phyloP scores from a whole-genome alignment of 1,140 invertebrate genomes.

The Archivesica marissinica region DNA sequence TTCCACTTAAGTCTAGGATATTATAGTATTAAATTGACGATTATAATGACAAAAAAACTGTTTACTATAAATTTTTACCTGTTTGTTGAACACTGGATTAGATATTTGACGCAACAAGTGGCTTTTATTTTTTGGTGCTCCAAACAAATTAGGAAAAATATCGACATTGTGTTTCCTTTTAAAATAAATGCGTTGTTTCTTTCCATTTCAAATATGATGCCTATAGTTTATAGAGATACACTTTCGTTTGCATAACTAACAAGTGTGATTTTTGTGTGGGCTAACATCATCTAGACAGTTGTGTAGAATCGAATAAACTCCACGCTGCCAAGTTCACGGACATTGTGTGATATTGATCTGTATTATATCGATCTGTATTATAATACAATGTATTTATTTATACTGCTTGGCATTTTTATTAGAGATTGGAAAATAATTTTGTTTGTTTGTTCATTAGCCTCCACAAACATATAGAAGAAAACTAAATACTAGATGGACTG shows the following conservation, averaged over 20 bases:
- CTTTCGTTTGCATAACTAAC: neutral
- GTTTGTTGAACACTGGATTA: too few relatives aligned
- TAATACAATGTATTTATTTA: too few relatives aligned
- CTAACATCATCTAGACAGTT: neutral
- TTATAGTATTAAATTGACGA: neutral
- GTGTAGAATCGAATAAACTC: neutral
- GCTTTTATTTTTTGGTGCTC: too few relatives aligned
- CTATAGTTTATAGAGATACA: neutral
- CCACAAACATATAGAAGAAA: too few relatives aligned
- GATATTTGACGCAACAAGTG: too few relatives aligned
- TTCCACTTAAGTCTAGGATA: constrained; percentile 29
- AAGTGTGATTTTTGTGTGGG: neutral
- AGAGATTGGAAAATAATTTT: neutral
- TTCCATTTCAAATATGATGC: neutral
- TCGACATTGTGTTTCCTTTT: too few relatives aligned
- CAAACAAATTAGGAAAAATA: too few relatives aligned
- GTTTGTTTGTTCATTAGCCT: constrained; percentile 9
- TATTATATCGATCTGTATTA: too few relatives aligned
- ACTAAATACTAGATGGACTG: too few relatives aligned
- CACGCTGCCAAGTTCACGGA: too few relatives aligned
- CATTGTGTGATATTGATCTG: constrained; percentile 30
- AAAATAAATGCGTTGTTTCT: too few relatives aligned
- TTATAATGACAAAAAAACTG: neutral
- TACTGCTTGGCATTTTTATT: constrained; percentile 38
- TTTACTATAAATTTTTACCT: too few relatives aligned